phyloP scores from a whole-genome alignment of 2,113 vertebrate genomes.

The Kryptolebias marmoratus region DNA sequence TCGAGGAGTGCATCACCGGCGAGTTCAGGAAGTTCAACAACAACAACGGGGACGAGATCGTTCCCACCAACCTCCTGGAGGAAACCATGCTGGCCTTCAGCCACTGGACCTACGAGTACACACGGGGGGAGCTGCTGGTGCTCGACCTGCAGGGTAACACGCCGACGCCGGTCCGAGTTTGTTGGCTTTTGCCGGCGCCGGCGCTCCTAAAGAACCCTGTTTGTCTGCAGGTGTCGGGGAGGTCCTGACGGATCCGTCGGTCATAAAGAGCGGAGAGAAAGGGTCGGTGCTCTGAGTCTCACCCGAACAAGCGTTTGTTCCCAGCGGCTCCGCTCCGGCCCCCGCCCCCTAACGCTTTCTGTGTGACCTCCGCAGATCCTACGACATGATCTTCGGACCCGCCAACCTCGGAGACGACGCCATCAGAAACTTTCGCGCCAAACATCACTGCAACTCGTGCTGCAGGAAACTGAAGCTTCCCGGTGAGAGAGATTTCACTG shows the following conservation, averaged over 20 bases:
- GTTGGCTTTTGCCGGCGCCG: too few relatives aligned
- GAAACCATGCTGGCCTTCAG: conserved; percentile 99
- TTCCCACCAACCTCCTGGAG: conserved; percentile 94
- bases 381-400: conserved; percentile 97
- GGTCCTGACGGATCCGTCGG: conserved; percentile 97
- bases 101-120: conserved; percentile 98
- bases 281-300: conserved; percentile 79
- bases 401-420: conserved; percentile 98
- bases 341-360: neutral
- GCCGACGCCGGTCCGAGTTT: too few relatives aligned
- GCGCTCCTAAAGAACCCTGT: neutral
- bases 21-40: conserved; percentile 99
- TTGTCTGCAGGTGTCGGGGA: conserved; percentile 90
- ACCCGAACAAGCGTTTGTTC: too few relatives aligned
- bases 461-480: conserved; percentile 98
- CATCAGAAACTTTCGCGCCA: conserved; percentile 95
- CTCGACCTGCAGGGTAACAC: conserved; percentile 93
- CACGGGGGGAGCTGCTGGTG: conserved; percentile 92
- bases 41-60: conserved; percentile 97
- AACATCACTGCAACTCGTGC: conserved; percentile 98
- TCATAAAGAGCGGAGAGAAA: conserved; percentile 98
- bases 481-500: conserved; percentile 80
- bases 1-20: conserved; percentile 97
- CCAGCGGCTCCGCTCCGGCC: neutral
- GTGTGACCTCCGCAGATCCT: conserved; percentile 82